Evolutionary conservation across 1,140 invertebrate species (phyloP), one percentile per base, ranked within the genome.

Genomic region (Drosophila chauvacae): DNA sequence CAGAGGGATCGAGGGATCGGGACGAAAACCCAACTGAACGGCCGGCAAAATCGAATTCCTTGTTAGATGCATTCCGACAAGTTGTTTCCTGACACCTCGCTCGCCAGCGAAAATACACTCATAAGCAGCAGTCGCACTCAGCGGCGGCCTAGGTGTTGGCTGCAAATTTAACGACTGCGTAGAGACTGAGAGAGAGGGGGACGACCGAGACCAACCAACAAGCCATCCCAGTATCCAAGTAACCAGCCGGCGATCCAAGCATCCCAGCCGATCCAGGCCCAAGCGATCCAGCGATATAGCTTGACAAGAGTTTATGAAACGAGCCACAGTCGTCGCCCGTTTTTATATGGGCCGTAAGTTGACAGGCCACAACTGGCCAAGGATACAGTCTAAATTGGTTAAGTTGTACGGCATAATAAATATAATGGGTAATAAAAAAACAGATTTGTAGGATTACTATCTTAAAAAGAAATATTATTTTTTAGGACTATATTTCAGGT

Each of bases 31-130:
- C 65, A 61, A 73, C 75, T 79, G 80, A 78, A 74, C 76, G 81
- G 69, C 58, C 74, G 81, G 86, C 80, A 91, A 91, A 91, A 91
- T 91, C 90, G 85, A 91, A 91, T 91, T 91, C 90, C 90, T 91
- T 91, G 90, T 91, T 91, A 91, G 90, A 91, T 91, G 90, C 85
- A 91, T 91, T 91, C 90, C 90, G 90, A 91, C 90, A 91, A 91
- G 86, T 91, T 91, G 90, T 91, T 90, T 91, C 77, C 90, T 91
- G 90, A 91, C 90, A 91, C 90, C 90, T 91, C 82, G 50, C 58
- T 61, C 68, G 78, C 80, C 53, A 39, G 33, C 35, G 14, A 91
- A 91, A 90, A 87, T 88, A 86, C 83, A 87, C 83, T 80, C 83
- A 86, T 87, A 86, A 87, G 83, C 83, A 65, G 73, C 41, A 50